Conservation (phyloP, 2,797 vertebrate species). For the Oreortyx pictus region DNA sequence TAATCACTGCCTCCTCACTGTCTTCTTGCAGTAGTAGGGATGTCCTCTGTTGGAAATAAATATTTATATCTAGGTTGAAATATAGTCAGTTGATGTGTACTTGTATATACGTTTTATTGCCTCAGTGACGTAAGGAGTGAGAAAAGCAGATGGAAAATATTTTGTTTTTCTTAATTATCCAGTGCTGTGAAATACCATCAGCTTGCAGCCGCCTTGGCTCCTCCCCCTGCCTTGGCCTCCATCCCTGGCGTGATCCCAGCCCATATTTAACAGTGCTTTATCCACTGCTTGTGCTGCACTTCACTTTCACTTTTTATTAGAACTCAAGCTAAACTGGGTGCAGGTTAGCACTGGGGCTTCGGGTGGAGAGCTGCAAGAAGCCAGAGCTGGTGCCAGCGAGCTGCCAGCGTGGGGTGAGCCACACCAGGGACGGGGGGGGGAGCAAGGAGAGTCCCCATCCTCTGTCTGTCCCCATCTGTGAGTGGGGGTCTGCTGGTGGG, state of each 20-base stretch:
- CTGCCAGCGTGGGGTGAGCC: rapidly evolving
- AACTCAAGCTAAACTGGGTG: conserved; percentile 54
- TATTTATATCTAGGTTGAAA: conserved; percentile 4
- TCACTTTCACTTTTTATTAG: conserved; percentile 61
- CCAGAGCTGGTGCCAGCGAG: not conserved
- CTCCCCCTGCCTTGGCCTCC: conserved; percentile 30
- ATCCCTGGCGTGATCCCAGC: conserved; percentile 33
- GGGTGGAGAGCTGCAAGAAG: not conserved
- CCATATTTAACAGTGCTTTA: conserved; percentile 55
- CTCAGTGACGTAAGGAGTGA: not conserved
- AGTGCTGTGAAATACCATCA: not conserved
- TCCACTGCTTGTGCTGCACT: conserved; percentile 51
- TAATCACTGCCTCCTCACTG: not conserved
- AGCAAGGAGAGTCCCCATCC: not conserved
- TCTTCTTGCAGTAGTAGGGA: not conserved
- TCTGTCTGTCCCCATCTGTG: rapidly evolving
- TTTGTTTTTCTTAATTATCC: conserved; percentile 58
- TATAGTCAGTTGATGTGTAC: not conserved
- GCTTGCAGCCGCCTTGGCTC: conserved; percentile 2
- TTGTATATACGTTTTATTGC: conserved; percentile 48
- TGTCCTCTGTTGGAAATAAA: conserved; percentile 34
- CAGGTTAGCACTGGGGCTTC: not conserved
- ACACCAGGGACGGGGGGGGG: rapidly evolving
- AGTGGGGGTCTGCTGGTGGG: not conserved
- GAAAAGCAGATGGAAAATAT: conserved; percentile 58